Conservation (phyloP, 2,113 vertebrate species). For the Polypterus bichir region DNA sequence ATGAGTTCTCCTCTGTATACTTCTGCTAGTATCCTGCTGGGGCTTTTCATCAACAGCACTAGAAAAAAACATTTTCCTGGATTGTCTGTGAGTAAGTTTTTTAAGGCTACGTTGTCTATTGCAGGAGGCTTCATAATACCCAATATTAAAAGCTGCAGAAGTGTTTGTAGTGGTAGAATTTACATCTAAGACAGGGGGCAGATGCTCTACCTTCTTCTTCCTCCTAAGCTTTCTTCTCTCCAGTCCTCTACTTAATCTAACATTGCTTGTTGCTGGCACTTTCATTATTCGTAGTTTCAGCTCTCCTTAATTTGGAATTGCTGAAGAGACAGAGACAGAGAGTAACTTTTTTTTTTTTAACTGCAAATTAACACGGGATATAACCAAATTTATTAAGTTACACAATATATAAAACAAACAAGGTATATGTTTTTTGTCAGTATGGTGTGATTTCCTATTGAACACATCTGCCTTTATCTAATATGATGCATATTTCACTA, state of each 20-base stretch:
- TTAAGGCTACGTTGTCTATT: conserved; percentile 41
- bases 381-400: no score
- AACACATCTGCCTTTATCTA: no score
- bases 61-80: not conserved
- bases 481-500: no score
- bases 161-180: conserved; percentile 23
- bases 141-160: conserved; percentile 19
- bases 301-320: no score
- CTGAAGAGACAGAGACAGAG: no score
- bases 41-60: no score
- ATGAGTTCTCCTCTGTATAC: conserved; percentile 1
- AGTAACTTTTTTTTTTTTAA: no score
- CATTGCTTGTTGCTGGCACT: conserved; percentile 26
- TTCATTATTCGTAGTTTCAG: conserved; percentile 38
- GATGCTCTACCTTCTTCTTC: conserved; percentile 23
- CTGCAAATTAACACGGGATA: no score
- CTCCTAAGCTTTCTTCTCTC: conserved; percentile 15
- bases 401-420: no score
- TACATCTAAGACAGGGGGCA: not conserved
- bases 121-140: conserved; percentile 28
- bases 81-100: conserved; percentile 35
- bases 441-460: no score
- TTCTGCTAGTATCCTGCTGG: no score
- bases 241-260: conserved; percentile 8
- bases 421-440: no score